Conservation (phyloP, 92 coral and sea anemone species). For the Bergia puertoricense region DNA sequence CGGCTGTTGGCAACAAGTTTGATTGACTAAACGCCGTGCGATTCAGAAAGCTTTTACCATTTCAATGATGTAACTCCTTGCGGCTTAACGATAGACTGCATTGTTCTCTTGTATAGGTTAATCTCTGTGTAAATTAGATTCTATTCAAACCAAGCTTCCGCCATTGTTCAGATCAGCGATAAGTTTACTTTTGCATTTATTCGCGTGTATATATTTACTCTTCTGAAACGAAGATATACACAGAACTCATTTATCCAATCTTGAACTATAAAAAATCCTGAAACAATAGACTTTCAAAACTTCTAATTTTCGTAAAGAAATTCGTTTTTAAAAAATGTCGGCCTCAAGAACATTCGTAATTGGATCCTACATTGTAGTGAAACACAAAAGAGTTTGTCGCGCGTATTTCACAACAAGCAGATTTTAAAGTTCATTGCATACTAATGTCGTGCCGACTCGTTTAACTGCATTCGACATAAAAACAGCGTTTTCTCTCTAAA, state of each 20-base stretch:
- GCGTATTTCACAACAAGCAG: neutral
- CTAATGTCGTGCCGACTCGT: neutral
- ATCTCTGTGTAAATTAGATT: conserved; percentile 34
- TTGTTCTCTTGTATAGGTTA: conserved; percentile 15
- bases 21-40: neutral
- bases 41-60: neutral
- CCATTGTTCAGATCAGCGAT: neutral
- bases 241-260: neutral
- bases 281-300: neutral
- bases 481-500: neutral
- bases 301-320: neutral
- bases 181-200: conserved; percentile 20
- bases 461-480: neutral
- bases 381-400: neutral
- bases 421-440: neutral
- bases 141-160: neutral
- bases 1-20: neutral
- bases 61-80: conserved; percentile 16
- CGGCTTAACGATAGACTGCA: neutral
- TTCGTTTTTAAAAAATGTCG: no score
- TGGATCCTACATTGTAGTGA: neutral
- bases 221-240: neutral
- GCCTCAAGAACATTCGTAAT: no score
- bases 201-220: neutral
- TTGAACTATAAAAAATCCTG: neutral